Evolutionary conservation across 2,113 vertebrate species (phyloP).

Genomic region (Chamaea fasciata): DNA sequence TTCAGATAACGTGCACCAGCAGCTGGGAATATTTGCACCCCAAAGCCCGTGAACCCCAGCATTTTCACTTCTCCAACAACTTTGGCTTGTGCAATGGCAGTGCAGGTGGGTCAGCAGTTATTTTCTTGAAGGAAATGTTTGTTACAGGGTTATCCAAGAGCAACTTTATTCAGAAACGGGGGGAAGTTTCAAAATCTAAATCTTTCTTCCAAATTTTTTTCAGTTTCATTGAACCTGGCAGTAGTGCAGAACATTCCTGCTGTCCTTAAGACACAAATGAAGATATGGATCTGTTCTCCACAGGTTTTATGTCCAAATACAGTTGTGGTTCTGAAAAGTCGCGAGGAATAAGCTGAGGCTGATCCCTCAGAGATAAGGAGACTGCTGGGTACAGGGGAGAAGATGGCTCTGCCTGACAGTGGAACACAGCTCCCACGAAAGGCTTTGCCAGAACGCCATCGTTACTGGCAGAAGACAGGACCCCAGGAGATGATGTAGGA

Average conservation of each 20-base stretch:
- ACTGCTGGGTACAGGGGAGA: not conserved
- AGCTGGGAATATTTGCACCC: not conserved
- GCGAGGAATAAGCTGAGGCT: not conserved
- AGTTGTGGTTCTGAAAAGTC: not conserved
- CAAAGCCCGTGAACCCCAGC: not conserved
- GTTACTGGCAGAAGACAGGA: not conserved
- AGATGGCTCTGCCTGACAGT: not conserved
- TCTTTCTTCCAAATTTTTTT: not conserved
- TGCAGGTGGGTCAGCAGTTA: not conserved
- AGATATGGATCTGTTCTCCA: not conserved
- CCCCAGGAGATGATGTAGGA: not conserved
- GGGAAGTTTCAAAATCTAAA: not conserved
- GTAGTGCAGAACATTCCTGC: not conserved
- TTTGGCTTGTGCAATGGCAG: not conserved
- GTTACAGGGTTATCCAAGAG: not conserved
- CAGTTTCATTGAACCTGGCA: not conserved
- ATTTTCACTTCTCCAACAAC: not conserved
- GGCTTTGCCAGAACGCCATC: not conserved
- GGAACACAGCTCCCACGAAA: not conserved
- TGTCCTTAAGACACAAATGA: not conserved
- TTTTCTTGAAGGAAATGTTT: not conserved
- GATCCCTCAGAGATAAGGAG: not conserved
- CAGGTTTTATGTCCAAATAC: not conserved
- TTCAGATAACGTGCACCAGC: not conserved
- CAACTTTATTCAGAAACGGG: not conserved